Evolutionary conservation across 2,797 vertebrate genomes (phyloP).

Genomic region (Meda fulgida): DNA sequence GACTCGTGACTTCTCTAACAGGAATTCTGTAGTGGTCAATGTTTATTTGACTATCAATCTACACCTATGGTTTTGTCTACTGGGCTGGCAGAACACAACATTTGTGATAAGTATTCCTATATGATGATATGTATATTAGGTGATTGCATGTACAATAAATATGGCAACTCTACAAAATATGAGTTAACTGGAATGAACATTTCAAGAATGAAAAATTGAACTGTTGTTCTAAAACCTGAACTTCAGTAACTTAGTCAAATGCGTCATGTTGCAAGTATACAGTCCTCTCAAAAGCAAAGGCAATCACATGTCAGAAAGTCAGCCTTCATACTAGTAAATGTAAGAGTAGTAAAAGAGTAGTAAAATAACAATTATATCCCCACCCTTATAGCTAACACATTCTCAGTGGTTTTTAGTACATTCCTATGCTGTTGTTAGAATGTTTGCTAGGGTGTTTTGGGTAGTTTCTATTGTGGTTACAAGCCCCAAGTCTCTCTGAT

Average conservation of each 20-base stretch:
- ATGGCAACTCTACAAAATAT: not conserved
- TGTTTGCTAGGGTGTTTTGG: not conserved
- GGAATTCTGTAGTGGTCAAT: not conserved
- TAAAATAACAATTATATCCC: not conserved
- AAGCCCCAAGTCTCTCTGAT: not conserved
- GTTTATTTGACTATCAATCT: not conserved
- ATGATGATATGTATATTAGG: not conserved
- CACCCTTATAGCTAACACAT: not conserved
- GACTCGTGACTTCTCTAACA: not conserved
- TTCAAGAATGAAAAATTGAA: not conserved
- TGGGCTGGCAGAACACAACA: not conserved
- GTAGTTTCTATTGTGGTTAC: not conserved
- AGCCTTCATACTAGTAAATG: not conserved
- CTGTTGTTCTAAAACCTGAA: not conserved
- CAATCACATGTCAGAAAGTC: conserved; percentile 11
- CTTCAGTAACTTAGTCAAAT: not conserved
- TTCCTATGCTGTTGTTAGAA: not conserved
- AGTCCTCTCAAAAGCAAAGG: not conserved
- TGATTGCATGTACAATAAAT: not conserved
- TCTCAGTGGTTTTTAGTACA: not conserved
- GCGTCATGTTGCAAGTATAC: not conserved
- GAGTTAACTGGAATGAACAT: not conserved
- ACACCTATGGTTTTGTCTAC: not conserved
- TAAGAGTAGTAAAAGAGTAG: not conserved
- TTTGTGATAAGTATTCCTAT: not conserved